Percentiles rank a stretch among this genome's conserved stretches.
These are phyloP conservation scores for Chlorodrepanis virens DNA, from an alignment of 2,113 vertebrate genomes.

Conservation along the genomic window DNA sequence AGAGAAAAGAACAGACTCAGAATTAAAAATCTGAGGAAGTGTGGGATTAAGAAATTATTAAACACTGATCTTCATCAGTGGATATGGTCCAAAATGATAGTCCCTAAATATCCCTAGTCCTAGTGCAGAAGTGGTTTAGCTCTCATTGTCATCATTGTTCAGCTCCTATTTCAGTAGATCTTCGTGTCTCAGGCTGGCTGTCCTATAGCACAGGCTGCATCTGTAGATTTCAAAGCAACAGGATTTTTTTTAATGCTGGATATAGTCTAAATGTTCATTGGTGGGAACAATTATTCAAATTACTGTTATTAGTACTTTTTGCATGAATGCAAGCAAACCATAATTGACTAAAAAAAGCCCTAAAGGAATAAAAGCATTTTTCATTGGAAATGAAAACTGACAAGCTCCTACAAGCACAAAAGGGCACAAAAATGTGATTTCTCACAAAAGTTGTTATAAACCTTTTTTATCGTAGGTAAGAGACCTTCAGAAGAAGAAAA, in stretches of 20 bases:
- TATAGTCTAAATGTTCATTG: background rate
- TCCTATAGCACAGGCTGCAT: background rate
- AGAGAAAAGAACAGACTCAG: background rate
- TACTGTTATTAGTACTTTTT: conserved; percentile 36
- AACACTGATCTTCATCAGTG: background rate
- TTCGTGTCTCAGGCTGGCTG: background rate
- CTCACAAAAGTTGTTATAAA: background rate
- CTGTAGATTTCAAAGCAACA: background rate
- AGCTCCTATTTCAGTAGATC: background rate
- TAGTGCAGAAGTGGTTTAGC: background rate
- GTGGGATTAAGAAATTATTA: background rate
- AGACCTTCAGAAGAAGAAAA: background rate
- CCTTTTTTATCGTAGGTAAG: background rate
- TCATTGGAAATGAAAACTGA: background rate
- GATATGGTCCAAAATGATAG: background rate
- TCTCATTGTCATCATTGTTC: background rate
- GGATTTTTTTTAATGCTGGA: background rate
- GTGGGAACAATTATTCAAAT: background rate
- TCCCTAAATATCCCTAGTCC: background rate
- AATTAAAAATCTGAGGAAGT: background rate
- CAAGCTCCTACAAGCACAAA: background rate
- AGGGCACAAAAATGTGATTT: background rate
- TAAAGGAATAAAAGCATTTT: background rate
- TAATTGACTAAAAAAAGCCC: background rate
- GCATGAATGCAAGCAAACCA: background rate